Base-by-base conservation (phyloP, 2,888 invertebrate species). In the Tetropium fuscum region DNA sequence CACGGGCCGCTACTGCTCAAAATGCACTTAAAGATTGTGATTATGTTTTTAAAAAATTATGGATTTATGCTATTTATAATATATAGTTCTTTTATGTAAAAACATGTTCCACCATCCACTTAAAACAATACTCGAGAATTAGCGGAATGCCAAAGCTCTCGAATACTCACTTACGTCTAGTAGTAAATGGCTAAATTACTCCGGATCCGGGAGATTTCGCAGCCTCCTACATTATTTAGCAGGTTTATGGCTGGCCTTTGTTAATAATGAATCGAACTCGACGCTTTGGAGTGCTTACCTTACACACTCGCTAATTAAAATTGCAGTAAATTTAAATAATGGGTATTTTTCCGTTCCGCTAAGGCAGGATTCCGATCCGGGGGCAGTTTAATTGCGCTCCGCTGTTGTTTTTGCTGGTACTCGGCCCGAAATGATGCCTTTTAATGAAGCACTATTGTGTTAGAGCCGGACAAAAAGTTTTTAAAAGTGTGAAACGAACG, bases 271-370 rank as follows among this genome's bases (percentile, higher is more conserved):
- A 48, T 36, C 15, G 48, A 48, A 34, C 36, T 36, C 48, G 22
- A 36, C 34, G 48, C 48, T 22, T 20, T 36, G 22, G 16, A 36
- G 48, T 34, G 48, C 48, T 13, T 36, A 48, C 48, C 34, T 36
- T 36, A 48, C 36, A 47, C 47, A 47, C 11, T 18, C 36, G 34
- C 34, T 48, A 48, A 48, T 48, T 48, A 48, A 48, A 48, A 48
- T 48, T 36, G 36, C 48, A 48, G 22, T 13, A 13, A 20, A 48
- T 48, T 22, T 20, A 36, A 48, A 22, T 36, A 36, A 36, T 22
- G 25, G 15, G 34, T 10, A 32, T 32, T 22, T 48, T 36, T 48
- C 20, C 22, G 19, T 22, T 22, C 38, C 3, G 18, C 3, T 19
- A n/a, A 18, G 10, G 22, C 48, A 18, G 11, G 18, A 20, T 36